A percentile compares a stretch with the other conserved stretches of the same genome.
These are phyloP conservation scores for Cataglyphis rosenhaueri DNA, from an alignment of 2,888 invertebrate genomes.

Conservation along the genomic window DNA sequence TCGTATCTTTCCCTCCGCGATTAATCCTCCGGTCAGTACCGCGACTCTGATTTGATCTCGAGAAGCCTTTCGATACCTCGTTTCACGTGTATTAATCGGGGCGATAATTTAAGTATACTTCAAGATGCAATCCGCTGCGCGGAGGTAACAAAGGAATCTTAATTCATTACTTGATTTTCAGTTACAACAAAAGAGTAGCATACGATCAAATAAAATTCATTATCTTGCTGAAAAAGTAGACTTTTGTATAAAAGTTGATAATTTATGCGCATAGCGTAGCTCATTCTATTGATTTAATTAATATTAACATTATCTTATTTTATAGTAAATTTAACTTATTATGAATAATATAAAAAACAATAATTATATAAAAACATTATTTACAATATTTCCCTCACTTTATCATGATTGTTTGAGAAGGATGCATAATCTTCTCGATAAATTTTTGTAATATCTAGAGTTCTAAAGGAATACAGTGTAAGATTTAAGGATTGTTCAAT, in stretches of 20 bases:
- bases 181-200: slow-evolving; percentile 33
- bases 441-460: background rate
- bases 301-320: background rate
- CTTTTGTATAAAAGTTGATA: slow-evolving; percentile 26
- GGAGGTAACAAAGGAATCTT: background rate
- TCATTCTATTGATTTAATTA: slow-evolving; percentile 31
- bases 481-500: background rate
- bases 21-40: slow-evolving; percentile 62
- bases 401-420: background rate
- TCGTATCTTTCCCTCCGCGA: slow-evolving; percentile 55
- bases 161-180: slow-evolving; percentile 32
- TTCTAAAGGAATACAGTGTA: background rate
- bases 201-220: slow-evolving; percentile 31
- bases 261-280: slow-evolving; percentile 3
- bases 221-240: slow-evolving; percentile 14
- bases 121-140: slow-evolving; percentile 10
- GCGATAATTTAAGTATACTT: slow-evolving; percentile 34
- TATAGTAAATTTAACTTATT: background rate
- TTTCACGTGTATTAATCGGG: slow-evolving; percentile 37
- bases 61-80: slow-evolving; percentile 43
- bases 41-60: slow-evolving; percentile 46
- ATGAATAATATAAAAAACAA: background rate
- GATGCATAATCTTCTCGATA: background rate
- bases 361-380: background rate
- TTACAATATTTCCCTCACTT: background rate